Evolutionary conservation across 92 coral and sea anemone species (phyloP), one percentile per base, ranked within the genome.

Genomic region (Chrysogorgia sp.): DNA sequence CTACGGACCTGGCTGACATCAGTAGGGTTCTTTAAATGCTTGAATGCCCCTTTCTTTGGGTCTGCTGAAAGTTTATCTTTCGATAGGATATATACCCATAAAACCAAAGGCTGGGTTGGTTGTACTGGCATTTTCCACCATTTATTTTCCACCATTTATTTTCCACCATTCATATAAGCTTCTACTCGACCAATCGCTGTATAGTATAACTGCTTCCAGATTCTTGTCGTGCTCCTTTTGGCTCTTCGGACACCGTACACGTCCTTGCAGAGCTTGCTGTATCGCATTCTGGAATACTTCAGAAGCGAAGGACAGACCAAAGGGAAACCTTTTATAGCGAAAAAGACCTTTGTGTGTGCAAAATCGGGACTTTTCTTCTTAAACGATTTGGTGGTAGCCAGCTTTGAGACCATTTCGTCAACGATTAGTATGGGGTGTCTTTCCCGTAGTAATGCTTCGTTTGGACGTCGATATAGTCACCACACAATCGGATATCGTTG

Each of bases 391-490:
- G 37, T 66, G 74, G 34, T 66, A 40, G 0, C 50, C 74, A 21
- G 40, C 52, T 0, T 33, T 1, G 4, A 66, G 28, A 15, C 37
- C 74, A 66, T 2, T 4, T 66, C 28, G 22, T 66, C 45, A 0
- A 66, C 74, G 0, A 52, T 66, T 2, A 52, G 74, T 4, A 66
- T 66, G 7, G 74, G 74, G 53, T 66, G 74, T 40, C 74, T 0
- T n/a, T 19, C 74, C 22, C 74, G 74, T 1, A 14, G 19, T 24
- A 66, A 24, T 7, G 74, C 74, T 15, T 66, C 12, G 32, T 66
- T 66, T 15, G 74, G 30, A 2, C 2, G 29, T 2, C 74, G 29
- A 47, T 21, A n/a, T n/a, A 35, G 23, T 66, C 74, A 1, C 40
- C 74, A 35, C 74, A 40, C 10, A 66, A 0, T 9, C 74, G 49